Evolutionary conservation across 2,113 vertebrate species (phyloP).

Genomic region (Macquaria australasica): DNA sequence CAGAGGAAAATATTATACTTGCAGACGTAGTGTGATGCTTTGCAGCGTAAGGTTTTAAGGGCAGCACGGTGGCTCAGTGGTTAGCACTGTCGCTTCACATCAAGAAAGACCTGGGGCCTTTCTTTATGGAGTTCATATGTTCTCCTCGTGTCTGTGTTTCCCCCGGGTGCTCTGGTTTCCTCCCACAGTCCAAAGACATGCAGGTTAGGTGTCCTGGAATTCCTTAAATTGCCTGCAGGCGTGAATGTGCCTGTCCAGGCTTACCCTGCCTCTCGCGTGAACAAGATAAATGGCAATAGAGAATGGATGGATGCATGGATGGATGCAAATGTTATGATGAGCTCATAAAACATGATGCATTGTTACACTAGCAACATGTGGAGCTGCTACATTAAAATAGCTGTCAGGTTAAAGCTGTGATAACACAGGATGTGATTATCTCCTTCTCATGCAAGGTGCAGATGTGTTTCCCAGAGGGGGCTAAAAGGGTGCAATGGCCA

Average conservation of each 20-base stretch:
- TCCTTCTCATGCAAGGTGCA: background rate
- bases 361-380: constrained; percentile 14
- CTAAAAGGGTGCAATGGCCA: background rate
- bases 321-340: background rate
- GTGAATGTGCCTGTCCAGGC: background rate
- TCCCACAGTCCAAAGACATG: constrained; percentile 15
- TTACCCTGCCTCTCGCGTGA: constrained; percentile 9
- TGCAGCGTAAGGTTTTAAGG: background rate
- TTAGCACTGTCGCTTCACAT: constrained; percentile 3
- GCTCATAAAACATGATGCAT: background rate
- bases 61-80: background rate
- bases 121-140: background rate
- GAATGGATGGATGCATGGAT: background rate
- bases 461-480: background rate
- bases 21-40: background rate
- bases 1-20: background rate
- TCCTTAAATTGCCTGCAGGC: background rate
- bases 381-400: background rate
- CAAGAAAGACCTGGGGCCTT: background rate
- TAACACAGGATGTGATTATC: constrained; percentile 26
- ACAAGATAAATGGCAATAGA: background rate
- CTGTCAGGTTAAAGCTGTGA: constrained; percentile 24
- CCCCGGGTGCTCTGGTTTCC: background rate
- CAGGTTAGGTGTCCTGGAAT: constrained; percentile 14
- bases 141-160: constrained; percentile 1